Percentiles rank a stretch among this genome's conserved stretches.
Evolutionary conservation across 1,140 invertebrate species (phyloP).

Genomic region (Leucophenga varia): DNA sequence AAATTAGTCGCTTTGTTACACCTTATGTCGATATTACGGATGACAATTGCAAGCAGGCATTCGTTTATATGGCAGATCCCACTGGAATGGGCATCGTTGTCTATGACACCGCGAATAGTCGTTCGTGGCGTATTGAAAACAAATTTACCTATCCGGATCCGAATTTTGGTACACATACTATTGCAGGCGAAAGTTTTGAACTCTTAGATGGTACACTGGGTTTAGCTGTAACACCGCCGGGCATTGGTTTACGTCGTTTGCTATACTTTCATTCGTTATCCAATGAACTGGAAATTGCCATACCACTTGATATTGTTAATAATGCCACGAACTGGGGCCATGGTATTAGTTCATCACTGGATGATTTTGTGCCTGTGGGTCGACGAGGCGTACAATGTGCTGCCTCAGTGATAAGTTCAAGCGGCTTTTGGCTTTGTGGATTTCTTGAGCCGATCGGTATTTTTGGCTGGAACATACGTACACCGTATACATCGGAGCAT

Average conservation of each 20-base stretch:
- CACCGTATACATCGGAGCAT: constrained; percentile 23
- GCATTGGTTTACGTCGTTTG: constrained; percentile 18
- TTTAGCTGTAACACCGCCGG: constrained; percentile 23
- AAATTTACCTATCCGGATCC: constrained; percentile 72
- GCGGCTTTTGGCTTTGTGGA: constrained; percentile 28
- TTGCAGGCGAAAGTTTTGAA: constrained; percentile 66
- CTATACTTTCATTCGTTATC: constrained; percentile 30
- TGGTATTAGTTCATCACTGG: constrained; percentile 23
- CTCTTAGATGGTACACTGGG: constrained; percentile 30
- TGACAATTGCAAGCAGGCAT: constrained; percentile 62
- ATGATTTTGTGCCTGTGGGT: constrained; percentile 27
- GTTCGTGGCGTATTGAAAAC: constrained; percentile 69
- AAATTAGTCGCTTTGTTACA: constrained; percentile 59
- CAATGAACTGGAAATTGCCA: constrained; percentile 39
- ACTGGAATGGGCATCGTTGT: constrained; percentile 68
- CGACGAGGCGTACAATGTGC: constrained; percentile 34
- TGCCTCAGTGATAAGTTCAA: constrained; percentile 20
- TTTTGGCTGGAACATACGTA: constrained; percentile 33
- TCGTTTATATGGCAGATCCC: constrained; percentile 75
- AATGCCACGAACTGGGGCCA: constrained; percentile 25
- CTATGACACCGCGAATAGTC: constrained; percentile 62
- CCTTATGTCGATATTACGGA: constrained; percentile 36
- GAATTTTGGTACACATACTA: constrained; percentile 64
- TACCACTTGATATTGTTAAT: constrained; percentile 31
- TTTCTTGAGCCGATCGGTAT: constrained; percentile 33